A percentile compares a stretch with the other conserved stretches of the same genome.
phyloP scores from a whole-genome alignment of 2,888 invertebrate genomes.

The Empis stercorea region DNA sequence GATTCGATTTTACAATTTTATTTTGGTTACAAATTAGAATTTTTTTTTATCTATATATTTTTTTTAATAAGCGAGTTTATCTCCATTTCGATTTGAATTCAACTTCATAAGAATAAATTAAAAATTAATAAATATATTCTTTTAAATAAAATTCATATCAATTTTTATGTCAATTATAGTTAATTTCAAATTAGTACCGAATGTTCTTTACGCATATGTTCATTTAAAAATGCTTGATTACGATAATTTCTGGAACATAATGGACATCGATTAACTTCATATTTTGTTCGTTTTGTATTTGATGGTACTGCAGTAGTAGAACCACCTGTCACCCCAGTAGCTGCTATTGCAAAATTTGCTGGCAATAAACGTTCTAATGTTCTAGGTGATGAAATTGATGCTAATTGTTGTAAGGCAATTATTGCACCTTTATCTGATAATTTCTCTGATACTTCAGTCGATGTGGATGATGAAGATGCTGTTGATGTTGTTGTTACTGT shows the following conservation, averaged over 20 bases:
- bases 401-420: constrained; percentile 31
- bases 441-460: background rate
- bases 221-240: constrained; percentile 33
- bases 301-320: background rate
- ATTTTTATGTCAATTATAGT: too few relatives aligned
- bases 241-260: constrained; percentile 33
- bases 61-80: too few relatives aligned
- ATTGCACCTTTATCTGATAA: constrained; percentile 16
- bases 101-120: too few relatives aligned
- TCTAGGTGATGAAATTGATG: constrained; percentile 28
- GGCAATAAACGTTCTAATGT: constrained; percentile 25
- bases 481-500: background rate
- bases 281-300: constrained; percentile 16
- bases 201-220: constrained; percentile 36
- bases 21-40: too few relatives aligned
- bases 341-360: background rate
- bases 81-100: too few relatives aligned
- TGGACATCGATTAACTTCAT: constrained; percentile 33
- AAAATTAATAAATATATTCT: too few relatives aligned
- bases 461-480: constrained; percentile 1
- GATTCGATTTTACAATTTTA: too few relatives aligned
- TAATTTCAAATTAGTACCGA: constrained; percentile 28
- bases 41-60: too few relatives aligned
- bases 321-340: background rate
- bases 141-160: too few relatives aligned